Conservation (phyloP, 2,113 vertebrate genomes). For the Gopherus flavomarginatus region DNA sequence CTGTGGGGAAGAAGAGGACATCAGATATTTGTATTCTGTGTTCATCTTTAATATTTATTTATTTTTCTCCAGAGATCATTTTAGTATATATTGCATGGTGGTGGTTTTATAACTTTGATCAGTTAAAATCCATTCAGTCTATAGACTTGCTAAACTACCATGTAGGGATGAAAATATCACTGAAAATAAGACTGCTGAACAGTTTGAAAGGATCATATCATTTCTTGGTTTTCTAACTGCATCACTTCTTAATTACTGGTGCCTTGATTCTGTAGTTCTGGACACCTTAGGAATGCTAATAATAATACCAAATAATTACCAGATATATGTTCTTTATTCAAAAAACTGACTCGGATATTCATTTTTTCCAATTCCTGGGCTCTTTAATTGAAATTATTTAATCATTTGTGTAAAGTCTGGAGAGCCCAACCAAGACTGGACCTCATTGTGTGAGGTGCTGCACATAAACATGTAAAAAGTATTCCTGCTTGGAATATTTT, state of each 20-base stretch:
- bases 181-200: neutral
- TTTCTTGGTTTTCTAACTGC: slow-evolving; percentile 9
- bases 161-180: neutral
- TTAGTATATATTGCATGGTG: neutral
- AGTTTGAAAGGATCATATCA: neutral
- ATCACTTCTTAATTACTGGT: neutral
- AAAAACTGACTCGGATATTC: slow-evolving; percentile 13
- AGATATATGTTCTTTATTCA: neutral
- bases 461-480: neutral
- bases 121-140: neutral
- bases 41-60: neutral
- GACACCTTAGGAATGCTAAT: neutral
- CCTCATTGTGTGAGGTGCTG: neutral
- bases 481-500: neutral
- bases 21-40: neutral
- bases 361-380: neutral
- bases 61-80: neutral
- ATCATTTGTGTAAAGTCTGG: neutral
- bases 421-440: neutral
- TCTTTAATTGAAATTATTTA: slow-evolving; percentile 22
- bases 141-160: neutral
- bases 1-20: neutral
- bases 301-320: slow-evolving; percentile 3
- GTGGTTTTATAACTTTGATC: neutral
- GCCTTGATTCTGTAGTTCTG: neutral